Evolutionary conservation across 23 tunicate species (phyloP), one percentile per base, ranked within the genome.

Genomic region (Trididemnum nubilum): DNA sequence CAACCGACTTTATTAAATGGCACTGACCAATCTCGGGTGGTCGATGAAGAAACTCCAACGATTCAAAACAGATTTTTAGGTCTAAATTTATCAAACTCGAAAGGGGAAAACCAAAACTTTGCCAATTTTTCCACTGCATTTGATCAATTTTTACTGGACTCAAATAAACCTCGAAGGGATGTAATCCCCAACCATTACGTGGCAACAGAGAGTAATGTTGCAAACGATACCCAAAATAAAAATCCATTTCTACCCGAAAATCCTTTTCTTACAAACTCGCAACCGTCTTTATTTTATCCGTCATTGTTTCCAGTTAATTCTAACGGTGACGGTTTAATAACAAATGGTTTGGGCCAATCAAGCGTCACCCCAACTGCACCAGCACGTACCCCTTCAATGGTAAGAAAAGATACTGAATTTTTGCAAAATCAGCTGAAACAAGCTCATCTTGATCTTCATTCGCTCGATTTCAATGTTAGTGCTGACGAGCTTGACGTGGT

Each of bases 401-500:
- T 70, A 70, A 70, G 44, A 34, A 19, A 34, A 33, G 76, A 70
- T 27, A 5, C 39, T 34, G 76, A 28, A n/a, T 70, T 70, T 28
- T 31, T 26, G 7, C 38, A 70, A 34, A 33, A 33, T 33, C 76
- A 70, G 7, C 44, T 70, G 36, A 4, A 4, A 4, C 30, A 44
- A 44, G 15, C 54, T 9, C 54, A n/a, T n/a, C n/a, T n/a, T n/a
- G n/a, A n/a, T n/a, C n/a, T n/a, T n/a, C n/a, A n/a, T n/a, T n/a
- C n/a, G n/a, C n/a, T n/a, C n/a, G n/a, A n/a, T n/a, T n/a, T n/a
- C n/a, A n/a, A n/a, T n/a, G n/a, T n/a, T n/a, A n/a, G n/a, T n/a
- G n/a, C n/a, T n/a, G n/a, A n/a, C n/a, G n/a, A n/a, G n/a, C n/a
- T n/a, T n/a, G n/a, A n/a, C n/a, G n/a, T n/a, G n/a, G n/a, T n/a